Conservation (phyloP, 2,888 invertebrate genomes). For the Criorhina ranunculi region DNA sequence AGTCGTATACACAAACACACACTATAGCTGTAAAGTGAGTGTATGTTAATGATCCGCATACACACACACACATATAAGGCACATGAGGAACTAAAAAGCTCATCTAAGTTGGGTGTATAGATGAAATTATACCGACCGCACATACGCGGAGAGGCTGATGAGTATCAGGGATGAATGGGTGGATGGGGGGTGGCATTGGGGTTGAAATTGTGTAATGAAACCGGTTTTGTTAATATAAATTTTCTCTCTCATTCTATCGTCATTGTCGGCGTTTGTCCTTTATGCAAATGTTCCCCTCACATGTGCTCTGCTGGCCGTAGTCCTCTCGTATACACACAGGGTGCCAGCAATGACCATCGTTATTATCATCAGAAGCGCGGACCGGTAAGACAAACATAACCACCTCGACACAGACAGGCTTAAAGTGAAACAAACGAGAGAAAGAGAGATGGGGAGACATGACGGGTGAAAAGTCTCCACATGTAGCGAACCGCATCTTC, state of each 20-base stretch:
- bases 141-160: conserved; percentile 68
- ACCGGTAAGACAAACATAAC: conserved; percentile 42
- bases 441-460: not conserved
- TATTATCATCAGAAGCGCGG: conserved; percentile 45
- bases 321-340: conserved; percentile 54
- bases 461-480: conserved; percentile 52
- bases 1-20: conserved; percentile 32
- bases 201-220: conserved; percentile 72
- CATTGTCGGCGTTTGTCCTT: conserved; percentile 16
- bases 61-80: conserved; percentile 47
- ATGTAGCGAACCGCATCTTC: conserved; percentile 5
- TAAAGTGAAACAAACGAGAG: conserved; percentile 63
- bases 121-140: conserved; percentile 76
- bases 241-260: conserved; percentile 66
- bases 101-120: conserved; percentile 76
- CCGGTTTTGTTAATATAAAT: conserved; percentile 76
- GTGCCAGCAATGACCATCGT: conserved; percentile 56
- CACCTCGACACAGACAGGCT: conserved; percentile 78
- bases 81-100: conserved; percentile 72
- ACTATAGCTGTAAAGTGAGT: conserved; percentile 4
- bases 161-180: conserved; percentile 11
- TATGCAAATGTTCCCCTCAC: conserved; percentile 73
- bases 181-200: conserved; percentile 43
- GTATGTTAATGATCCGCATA: conserved; percentile 72
- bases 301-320: conserved; percentile 42